Conservation (phyloP, 2,797 vertebrate genomes). For the Amazona ochrocephala region DNA sequence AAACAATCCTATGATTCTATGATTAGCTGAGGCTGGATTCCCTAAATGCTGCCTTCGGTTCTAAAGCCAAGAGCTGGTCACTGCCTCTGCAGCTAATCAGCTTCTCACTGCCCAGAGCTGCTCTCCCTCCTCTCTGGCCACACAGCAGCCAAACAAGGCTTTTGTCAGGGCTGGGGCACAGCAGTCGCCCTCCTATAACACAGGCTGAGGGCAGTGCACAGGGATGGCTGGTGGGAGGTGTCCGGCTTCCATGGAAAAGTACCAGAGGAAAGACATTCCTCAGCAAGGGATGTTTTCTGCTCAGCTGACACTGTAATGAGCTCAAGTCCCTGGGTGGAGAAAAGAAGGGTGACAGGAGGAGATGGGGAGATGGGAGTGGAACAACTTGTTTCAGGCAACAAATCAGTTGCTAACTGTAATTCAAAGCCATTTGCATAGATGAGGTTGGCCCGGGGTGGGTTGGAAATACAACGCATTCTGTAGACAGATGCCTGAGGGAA, state of each 20-base stretch:
- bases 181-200: rapidly evolving
- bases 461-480: constrained; percentile 61
- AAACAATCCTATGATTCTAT: not conserved
- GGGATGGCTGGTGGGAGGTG: not conserved
- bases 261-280: not conserved
- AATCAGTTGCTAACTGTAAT: constrained; percentile 35
- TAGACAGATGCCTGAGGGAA: constrained; percentile 72
- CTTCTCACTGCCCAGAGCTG: not conserved
- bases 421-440: constrained; percentile 38
- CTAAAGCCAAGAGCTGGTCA: not conserved
- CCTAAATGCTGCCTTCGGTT: not conserved
- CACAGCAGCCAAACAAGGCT: not conserved
- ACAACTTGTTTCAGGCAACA: constrained; percentile 60
- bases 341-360: constrained; percentile 25
- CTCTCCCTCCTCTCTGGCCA: not conserved
- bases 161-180: not conserved
- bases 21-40: constrained; percentile 5
- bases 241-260: not conserved
- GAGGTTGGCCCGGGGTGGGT: constrained; percentile 32
- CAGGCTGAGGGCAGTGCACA: not conserved
- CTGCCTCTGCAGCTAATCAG: not conserved
- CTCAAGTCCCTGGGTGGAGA: constrained; percentile 15
- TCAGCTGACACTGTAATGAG: constrained; percentile 38
- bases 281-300: constrained; percentile 26
- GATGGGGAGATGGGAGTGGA: constrained; percentile 22